Evolutionary conservation across 2,797 vertebrate genomes (phyloP), one percentile per base, ranked within the genome.

Genomic region (Gallinago solitaria): DNA sequence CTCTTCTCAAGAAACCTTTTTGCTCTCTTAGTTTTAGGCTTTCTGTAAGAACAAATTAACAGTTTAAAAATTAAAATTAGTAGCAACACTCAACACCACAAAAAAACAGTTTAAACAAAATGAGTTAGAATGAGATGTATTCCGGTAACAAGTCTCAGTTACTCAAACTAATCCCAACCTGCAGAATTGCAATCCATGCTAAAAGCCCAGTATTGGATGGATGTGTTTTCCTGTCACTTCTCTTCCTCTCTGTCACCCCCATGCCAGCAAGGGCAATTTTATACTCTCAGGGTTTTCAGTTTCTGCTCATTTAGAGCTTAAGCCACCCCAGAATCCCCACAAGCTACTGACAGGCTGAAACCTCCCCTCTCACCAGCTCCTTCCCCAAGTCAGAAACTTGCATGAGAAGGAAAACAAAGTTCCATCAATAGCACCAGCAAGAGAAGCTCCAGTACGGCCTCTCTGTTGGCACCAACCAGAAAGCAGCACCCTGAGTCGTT

Each of bases 1-100:
- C 98, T 97, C 97, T 97, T 98, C 91, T 99, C 98, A 94, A 99
- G 97, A 97, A 99, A 99, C 59, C 99, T 98, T 93, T 99, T 99
- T 17, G 99, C 98, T 60, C 99, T 98, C 97, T 98, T 99, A 1
- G 99, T 99, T 98, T 99, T 99, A 14, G 99, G 99, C 87, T 99
- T 99, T 90, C 99, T 99, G 96, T 57, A 77, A 47, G 24, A 60
- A 93, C 8, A 95, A 97, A 89, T 75, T 59, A 76, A 71, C 35
- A 91, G 80, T 74, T 73, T 74, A 84, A 81, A 61, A n/a, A 11
- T 28, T 68, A 78, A 14, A 17, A 57, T 30, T 64, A 6, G 8
- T 47, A 80, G 63, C n/a, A 89, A 28, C n/a, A 65, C 4, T 3
- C 2, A 2, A 59, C 16, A 25, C 11, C 1, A 2, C 14, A 71